phyloP scores from a whole-genome alignment of 2,113 vertebrate genomes.

The Edolisoma coerulescens region DNA sequence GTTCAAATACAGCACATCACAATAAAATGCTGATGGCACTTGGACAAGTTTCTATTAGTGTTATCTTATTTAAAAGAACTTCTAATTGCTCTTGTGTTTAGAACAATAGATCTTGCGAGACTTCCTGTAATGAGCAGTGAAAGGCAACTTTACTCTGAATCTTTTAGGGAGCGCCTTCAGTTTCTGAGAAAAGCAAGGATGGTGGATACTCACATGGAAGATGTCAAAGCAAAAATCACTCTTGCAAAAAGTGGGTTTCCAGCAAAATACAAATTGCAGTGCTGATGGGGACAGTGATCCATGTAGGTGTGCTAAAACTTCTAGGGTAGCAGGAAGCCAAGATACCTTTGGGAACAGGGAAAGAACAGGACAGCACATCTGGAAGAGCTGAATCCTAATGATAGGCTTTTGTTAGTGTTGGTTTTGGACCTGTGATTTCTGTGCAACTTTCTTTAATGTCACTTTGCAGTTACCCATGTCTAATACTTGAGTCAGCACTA shows the following conservation, averaged over 20 bases:
- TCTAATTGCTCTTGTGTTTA: neutral
- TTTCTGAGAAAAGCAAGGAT: neutral
- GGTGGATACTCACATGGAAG: neutral
- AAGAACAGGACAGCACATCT: neutral
- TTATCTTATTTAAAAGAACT: conserved; percentile 16
- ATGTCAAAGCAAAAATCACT: neutral
- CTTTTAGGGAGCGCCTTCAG: neutral
- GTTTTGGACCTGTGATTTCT: neutral
- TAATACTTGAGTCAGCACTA: neutral
- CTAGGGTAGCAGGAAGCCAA: neutral
- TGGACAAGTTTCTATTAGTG: neutral
- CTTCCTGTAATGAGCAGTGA: neutral
- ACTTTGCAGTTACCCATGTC: neutral
- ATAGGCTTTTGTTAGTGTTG: neutral
- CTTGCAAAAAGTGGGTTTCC: neutral
- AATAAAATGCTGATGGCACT: neutral
- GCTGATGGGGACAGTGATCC: neutral
- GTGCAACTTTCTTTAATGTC: neutral
- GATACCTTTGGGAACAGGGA: neutral
- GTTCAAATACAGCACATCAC: conserved; percentile 22
- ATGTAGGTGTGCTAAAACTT: neutral
- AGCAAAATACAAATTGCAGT: neutral
- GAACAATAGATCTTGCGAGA: neutral
- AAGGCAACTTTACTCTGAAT: neutral
- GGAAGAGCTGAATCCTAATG: neutral